phyloP scores from a whole-genome alignment of 2,888 invertebrate genomes.

The Taenaris catops region DNA sequence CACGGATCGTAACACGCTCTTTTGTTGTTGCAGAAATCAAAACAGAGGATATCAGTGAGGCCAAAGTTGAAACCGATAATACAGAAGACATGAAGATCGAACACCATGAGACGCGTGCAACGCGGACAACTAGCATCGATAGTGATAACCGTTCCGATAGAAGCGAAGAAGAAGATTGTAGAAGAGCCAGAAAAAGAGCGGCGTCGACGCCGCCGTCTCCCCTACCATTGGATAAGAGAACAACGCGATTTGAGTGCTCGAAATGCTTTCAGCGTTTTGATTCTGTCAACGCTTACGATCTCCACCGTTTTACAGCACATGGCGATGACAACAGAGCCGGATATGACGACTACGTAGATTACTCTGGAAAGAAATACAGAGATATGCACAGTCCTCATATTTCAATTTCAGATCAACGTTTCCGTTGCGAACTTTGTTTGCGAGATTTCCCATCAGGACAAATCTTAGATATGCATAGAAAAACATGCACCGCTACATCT shows the following conservation, averaged over 20 bases:
- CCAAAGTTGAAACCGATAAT: slow-evolving; percentile 55
- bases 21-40: slow-evolving; percentile 76
- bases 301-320: slow-evolving; percentile 84
- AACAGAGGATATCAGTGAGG: slow-evolving; percentile 70
- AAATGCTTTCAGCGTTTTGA: slow-evolving; percentile 87
- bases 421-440: slow-evolving; percentile 84
- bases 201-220: slow-evolving; percentile 59
- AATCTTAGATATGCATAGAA: slow-evolving; percentile 84
- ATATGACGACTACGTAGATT: slow-evolving; percentile 89
- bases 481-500: slow-evolving; percentile 55
- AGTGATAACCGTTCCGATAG: slow-evolving; percentile 79
- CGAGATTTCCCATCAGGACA: slow-evolving; percentile 86
- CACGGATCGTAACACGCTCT: slow-evolving; percentile 59
- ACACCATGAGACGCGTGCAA: slow-evolving; percentile 46
- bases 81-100: slow-evolving; percentile 50
- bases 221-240: slow-evolving; percentile 59
- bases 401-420: slow-evolving; percentile 79
- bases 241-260: slow-evolving; percentile 81
- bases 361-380: slow-evolving; percentile 88
- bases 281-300: slow-evolving; percentile 84
- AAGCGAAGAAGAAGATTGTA: slow-evolving; percentile 65
- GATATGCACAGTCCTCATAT: slow-evolving; percentile 85
- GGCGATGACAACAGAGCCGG: slow-evolving; percentile 80
- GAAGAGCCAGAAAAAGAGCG: slow-evolving; percentile 57
- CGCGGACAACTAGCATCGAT: slow-evolving; percentile 70